These are phyloP conservation scores for Zoanthus sansibaricus DNA, from an alignment of 92 coral and sea anemone genomes.

Conservation along the genomic window DNA sequence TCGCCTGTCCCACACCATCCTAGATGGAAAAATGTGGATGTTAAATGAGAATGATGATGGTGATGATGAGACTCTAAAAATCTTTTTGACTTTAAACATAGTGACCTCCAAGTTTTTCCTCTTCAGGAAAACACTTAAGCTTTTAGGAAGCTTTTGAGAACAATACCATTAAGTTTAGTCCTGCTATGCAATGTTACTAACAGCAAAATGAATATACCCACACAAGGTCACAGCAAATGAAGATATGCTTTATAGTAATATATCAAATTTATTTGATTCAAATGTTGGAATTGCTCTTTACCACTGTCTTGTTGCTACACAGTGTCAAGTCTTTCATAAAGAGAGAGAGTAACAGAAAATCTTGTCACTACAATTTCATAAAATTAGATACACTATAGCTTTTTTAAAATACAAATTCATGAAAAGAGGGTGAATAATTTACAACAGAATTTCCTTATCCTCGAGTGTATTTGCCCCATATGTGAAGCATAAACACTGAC, in stretches of 20 bases:
- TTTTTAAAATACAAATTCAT: neutral
- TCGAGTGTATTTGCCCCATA: conserved; percentile 98
- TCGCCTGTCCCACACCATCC: no score
- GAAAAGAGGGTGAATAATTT: conserved; percentile 37
- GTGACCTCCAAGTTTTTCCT: no score
- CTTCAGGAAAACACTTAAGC: no score
- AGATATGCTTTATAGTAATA: neutral
- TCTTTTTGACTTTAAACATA: no score
- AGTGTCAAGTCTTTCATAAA: neutral
- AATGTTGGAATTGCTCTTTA: neutral
- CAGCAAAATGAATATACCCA: neutral
- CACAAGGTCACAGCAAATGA: neutral
- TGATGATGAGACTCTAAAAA: no score
- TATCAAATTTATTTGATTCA: neutral
- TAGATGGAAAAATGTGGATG: no score
- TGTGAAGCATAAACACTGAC: conserved; percentile 97
- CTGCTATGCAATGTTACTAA: no score
- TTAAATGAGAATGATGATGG: no score
- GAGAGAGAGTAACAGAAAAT: neutral
- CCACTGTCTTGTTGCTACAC: neutral
- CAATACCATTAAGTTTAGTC: no score
- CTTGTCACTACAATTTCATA: neutral
- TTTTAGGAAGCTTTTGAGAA: no score
- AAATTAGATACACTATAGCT: neutral
- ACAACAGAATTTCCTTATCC: conserved; percentile 64